Percentiles rank a stretch among this genome's conserved stretches.
phyloP scores from a whole-genome alignment of 2,113 vertebrate genomes.

The Parus major region DNA sequence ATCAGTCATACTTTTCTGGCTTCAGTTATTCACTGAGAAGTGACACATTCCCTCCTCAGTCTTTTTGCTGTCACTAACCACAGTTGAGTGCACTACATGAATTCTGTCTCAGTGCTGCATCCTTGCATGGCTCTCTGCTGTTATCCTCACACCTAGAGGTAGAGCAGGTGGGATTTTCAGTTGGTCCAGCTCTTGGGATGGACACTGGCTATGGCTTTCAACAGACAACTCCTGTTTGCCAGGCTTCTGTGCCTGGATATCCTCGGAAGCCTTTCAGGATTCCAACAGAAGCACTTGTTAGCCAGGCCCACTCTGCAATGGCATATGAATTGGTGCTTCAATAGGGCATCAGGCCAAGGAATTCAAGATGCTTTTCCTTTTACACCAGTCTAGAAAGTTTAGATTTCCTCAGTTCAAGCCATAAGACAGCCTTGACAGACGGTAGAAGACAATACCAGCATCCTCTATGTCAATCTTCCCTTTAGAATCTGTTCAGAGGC shows the following conservation, averaged over 20 bases:
- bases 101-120: neutral
- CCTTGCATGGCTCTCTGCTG: neutral
- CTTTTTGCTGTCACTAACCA: neutral
- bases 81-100: fast-evolving
- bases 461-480: conserved; percentile 18
- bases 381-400: conserved; percentile 32
- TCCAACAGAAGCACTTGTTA: neutral
- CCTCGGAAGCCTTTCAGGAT: neutral
- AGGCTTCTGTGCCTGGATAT: neutral
- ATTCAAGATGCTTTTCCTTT: conserved; percentile 44
- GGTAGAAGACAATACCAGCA: conserved; percentile 13
- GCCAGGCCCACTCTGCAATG: neutral
- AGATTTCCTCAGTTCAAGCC: conserved; percentile 21
- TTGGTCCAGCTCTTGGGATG: neutral
- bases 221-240: neutral
- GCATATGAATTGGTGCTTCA: conserved; percentile 34
- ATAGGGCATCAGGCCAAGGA: conserved; percentile 31
- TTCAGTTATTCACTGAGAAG: neutral
- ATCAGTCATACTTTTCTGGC: neutral
- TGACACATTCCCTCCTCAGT: neutral
- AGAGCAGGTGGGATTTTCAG: neutral
- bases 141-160: neutral
- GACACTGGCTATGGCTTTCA: neutral
- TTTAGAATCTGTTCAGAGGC: conserved; percentile 32
- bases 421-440: conserved; percentile 42